These are phyloP conservation scores for Apodemia hepburni DNA, from an alignment of 2,888 invertebrate species.

Conservation along the genomic window DNA sequence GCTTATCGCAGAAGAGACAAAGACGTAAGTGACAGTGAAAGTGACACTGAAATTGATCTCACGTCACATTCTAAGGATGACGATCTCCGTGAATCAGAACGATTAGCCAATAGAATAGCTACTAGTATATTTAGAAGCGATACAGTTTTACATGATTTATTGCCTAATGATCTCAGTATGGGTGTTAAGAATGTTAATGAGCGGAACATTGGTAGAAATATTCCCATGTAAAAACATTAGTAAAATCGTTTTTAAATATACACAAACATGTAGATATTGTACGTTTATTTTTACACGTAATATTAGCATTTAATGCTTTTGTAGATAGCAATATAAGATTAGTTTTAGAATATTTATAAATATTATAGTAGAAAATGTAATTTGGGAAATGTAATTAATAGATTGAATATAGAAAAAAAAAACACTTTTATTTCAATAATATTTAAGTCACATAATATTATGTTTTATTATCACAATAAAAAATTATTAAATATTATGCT, in stretches of 20 bases:
- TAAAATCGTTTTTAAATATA: neutral
- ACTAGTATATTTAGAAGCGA: constrained; percentile 69
- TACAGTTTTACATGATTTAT: constrained; percentile 65
- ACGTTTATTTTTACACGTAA: constrained; percentile 30
- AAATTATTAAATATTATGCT: neutral
- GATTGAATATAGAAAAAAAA: constrained; percentile 12
- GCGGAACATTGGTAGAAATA: constrained; percentile 48
- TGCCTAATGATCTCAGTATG: constrained; percentile 73
- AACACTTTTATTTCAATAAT: constrained; percentile 8
- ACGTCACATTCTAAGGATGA: constrained; percentile 76
- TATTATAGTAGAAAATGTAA: constrained; percentile 11
- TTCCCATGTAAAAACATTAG: constrained; percentile 44
- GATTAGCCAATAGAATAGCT: constrained; percentile 64
- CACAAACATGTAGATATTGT: constrained; percentile 22
- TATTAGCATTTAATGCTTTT: constrained; percentile 28
- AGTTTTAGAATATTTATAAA: constrained; percentile 15
- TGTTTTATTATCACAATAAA: constrained; percentile 13
- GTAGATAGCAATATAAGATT: constrained; percentile 32
- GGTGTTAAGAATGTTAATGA: constrained; percentile 51
- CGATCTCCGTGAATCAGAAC: constrained; percentile 64
- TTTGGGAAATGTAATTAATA: constrained; percentile 12
- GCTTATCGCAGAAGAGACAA: constrained; percentile 55
- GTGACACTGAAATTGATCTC: constrained; percentile 72
- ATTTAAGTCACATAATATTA: neutral
- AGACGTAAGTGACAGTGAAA: constrained; percentile 62